A percentile compares a stretch with the other conserved stretches of the same genome.
phyloP scores from a whole-genome alignment of 2,888 invertebrate species.

The Himalopsyche anomala region DNA sequence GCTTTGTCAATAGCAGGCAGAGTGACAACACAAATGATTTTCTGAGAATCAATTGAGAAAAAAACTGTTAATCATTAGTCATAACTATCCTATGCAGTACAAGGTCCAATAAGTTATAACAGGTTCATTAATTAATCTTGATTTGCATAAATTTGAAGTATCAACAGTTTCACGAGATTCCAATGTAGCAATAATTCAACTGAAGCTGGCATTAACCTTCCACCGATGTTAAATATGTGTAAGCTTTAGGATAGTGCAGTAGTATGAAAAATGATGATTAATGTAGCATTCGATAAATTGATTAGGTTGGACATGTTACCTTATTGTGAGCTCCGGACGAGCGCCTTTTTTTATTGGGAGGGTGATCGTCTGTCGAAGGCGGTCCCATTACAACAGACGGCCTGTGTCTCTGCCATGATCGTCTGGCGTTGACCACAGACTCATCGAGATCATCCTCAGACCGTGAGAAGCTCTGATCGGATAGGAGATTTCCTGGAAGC shows the following conservation, averaged over 20 bases:
- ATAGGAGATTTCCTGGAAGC: slow-evolving; percentile 81
- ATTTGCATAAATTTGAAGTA: too few relatives aligned
- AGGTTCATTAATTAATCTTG: too few relatives aligned
- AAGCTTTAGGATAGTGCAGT: not conserved
- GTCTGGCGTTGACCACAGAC: slow-evolving; percentile 74
- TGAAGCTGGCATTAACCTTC: not conserved
- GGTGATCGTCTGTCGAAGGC: slow-evolving; percentile 68
- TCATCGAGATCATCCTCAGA: slow-evolving; percentile 89
- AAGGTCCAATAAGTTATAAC: not conserved
- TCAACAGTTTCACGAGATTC: too few relatives aligned
- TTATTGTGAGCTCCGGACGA: slow-evolving; percentile 71
- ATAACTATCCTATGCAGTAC: too few relatives aligned
- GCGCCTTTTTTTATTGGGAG: slow-evolving; percentile 72
- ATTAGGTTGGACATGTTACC: slow-evolving; percentile 67
- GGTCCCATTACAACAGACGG: slow-evolving; percentile 71
- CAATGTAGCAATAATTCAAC: too few relatives aligned
- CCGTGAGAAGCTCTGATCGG: slow-evolving; percentile 88
- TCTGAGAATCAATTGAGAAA: too few relatives aligned
- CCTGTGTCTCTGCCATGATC: slow-evolving; percentile 75
- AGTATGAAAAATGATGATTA: not conserved
- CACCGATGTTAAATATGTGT: not conserved
- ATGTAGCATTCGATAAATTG: not conserved
- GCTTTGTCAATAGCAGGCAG: too few relatives aligned
- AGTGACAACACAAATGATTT: too few relatives aligned
- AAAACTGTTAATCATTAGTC: too few relatives aligned